Evolutionary conservation across 2,888 invertebrate genomes (phyloP), one percentile per base, ranked within the genome.

Genomic region (Deilephila elpenor): DNA sequence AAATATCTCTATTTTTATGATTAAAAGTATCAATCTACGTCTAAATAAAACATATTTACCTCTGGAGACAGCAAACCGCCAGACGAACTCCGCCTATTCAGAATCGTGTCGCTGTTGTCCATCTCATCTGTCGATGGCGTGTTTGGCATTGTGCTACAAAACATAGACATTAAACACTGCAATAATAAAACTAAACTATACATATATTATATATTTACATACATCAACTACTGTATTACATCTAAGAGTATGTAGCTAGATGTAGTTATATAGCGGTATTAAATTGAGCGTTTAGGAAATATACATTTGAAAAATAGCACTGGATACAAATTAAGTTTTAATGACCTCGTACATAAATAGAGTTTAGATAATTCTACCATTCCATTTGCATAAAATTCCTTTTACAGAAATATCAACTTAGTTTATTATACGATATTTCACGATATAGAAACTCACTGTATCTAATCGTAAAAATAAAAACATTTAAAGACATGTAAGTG

Each of bases 21-120:
- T 1, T 1, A 53, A 53, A 19, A 5, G n/a, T 64, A 19, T 4
- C 5, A 44, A 5, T 44, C n/a, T 19, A 44, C 8, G 11, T 14
- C 6, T 37, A 44, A 5, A 51, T 51, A 51, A 59, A 20, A 20
- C 17, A 67, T 29, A 74, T 79, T 92, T 79, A 96, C 97, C 92
- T 98, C 98, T 0, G 98, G 98, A 0, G 98, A 98, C 7, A 98
- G 91, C 0, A 98, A 91, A 51, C 97, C 97, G 0, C 98, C 98
- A 0, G 97, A 97, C 3, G 98, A 98, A 84, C 97, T 97, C 73
- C 98, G 95, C 74, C 98, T 95, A 77, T 95, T 93, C 75, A 96
- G 93, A 78, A 95, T 88, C 76, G 95, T 93, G 83, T 96, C 95
- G 62, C 82, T 88, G 75, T 84, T 89, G 74, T 96, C 96, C 86